Evolutionary conservation across 2,113 vertebrate genomes (phyloP).

Genomic region (Hydrochoerus hydrochaeris): DNA sequence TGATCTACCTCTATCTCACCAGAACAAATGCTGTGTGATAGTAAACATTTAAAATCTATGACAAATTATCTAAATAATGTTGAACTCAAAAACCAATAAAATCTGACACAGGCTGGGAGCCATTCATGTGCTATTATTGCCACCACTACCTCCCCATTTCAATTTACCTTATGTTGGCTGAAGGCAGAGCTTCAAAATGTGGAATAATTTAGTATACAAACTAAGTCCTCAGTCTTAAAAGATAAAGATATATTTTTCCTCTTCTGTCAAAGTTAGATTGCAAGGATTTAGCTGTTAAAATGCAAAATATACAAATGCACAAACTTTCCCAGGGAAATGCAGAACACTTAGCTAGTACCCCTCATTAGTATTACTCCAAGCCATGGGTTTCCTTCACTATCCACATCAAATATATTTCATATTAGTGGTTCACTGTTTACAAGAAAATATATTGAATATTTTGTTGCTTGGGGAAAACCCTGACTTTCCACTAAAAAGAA

Average conservation of each 20-base stretch:
- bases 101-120: background rate
- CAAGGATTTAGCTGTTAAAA: background rate
- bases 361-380: background rate
- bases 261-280: background rate
- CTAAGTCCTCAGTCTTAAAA: background rate
- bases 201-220: constrained; percentile 5
- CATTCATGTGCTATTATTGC: background rate
- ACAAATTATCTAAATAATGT: background rate
- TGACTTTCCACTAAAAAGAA: background rate
- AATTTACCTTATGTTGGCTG: background rate
- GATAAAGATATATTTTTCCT: background rate
- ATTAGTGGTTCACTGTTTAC: background rate
- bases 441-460: background rate
- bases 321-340: background rate
- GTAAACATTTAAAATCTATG: background rate
- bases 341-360: too few species aligned
- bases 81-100: constrained; percentile 13
- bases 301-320: background rate
- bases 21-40: background rate
- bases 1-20: background rate
- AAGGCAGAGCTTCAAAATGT: background rate
- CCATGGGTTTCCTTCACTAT: background rate
- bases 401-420: background rate
- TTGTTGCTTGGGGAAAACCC: background rate
- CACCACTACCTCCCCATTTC: background rate